Evolutionary conservation across 2,113 vertebrate species (phyloP).

Genomic region (Uria lomvia): DNA sequence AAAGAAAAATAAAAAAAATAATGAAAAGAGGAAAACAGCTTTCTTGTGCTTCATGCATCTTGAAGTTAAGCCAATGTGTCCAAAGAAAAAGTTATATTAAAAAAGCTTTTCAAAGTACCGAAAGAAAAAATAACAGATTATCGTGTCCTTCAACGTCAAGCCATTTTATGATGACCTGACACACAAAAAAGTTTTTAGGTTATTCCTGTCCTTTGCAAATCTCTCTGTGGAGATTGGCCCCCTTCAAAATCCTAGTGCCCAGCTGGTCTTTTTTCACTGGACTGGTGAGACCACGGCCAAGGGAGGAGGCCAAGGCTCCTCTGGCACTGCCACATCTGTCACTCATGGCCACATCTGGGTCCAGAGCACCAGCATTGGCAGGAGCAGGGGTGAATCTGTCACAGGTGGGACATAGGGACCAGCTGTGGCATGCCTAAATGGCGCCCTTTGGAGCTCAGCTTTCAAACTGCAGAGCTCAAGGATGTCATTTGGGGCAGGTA

Average conservation of each 20-base stretch:
- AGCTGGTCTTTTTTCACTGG: background rate
- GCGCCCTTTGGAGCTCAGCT: background rate
- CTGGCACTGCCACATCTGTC: background rate
- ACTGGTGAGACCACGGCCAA: background rate
- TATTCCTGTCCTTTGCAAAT: background rate
- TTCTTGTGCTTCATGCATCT: background rate
- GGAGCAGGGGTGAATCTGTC: background rate
- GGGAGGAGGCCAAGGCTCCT: background rate
- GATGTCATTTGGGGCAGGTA: background rate
- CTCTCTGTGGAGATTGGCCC: background rate
- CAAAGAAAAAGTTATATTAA: background rate
- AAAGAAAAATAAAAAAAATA: background rate
- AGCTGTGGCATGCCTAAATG: fast-evolving
- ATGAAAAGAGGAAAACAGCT: background rate
- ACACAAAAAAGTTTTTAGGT: background rate
- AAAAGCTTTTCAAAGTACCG: background rate
- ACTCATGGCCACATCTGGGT: background rate
- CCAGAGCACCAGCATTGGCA: background rate
- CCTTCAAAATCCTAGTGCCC: background rate
- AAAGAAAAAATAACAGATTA: background rate
- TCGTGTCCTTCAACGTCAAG: background rate
- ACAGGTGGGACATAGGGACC: background rate
- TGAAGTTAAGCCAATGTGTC: background rate
- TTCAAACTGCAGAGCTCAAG: background rate
- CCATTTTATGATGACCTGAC: background rate